Percentiles rank a stretch among this genome's conserved stretches.
Conservation (phyloP, 1,140 invertebrate species). For the Medauroidea extradentata region DNA sequence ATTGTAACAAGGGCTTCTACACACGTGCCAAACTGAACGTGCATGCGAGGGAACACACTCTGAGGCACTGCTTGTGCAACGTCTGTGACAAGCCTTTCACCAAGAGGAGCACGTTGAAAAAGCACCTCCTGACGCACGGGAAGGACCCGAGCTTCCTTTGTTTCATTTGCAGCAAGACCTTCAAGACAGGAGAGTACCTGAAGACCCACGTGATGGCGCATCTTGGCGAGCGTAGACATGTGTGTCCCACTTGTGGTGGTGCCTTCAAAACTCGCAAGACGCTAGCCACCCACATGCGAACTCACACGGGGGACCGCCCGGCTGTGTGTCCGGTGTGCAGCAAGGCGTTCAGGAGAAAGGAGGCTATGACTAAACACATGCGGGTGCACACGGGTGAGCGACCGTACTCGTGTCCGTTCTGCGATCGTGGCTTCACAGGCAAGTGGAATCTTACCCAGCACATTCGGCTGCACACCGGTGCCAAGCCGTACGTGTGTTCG, state of each 20-base stretch:
- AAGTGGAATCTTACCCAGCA: constrained; percentile 32
- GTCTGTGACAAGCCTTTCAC: constrained; percentile 46
- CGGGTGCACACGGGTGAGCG: constrained; percentile 42
- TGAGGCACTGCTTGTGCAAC: constrained; percentile 39
- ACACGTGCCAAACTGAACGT: constrained; percentile 41
- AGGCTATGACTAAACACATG: neutral
- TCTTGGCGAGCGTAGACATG: neutral
- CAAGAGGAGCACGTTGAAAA: constrained; percentile 40
- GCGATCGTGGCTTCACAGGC: constrained; percentile 51
- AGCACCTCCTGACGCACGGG: constrained; percentile 36
- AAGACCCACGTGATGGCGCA: constrained; percentile 5
- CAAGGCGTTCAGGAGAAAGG: neutral
- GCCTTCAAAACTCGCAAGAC: constrained; percentile 41
- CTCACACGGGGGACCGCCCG: constrained; percentile 51
- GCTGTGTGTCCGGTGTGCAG: neutral
- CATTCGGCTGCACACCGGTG: constrained; percentile 13
- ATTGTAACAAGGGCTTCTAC: constrained; percentile 46
- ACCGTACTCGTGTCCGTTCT: constrained; percentile 48
- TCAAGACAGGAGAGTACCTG: neutral
- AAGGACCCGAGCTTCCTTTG: neutral
- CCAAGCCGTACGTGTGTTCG: constrained; percentile 22
- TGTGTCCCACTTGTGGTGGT: constrained; percentile 44
- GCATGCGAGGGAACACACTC: constrained; percentile 34
- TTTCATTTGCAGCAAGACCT: neutral
- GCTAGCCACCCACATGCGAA: constrained; percentile 55